Evolutionary conservation across 2,113 vertebrate genomes (phyloP).

Genomic region (Brachyistius frenatus): DNA sequence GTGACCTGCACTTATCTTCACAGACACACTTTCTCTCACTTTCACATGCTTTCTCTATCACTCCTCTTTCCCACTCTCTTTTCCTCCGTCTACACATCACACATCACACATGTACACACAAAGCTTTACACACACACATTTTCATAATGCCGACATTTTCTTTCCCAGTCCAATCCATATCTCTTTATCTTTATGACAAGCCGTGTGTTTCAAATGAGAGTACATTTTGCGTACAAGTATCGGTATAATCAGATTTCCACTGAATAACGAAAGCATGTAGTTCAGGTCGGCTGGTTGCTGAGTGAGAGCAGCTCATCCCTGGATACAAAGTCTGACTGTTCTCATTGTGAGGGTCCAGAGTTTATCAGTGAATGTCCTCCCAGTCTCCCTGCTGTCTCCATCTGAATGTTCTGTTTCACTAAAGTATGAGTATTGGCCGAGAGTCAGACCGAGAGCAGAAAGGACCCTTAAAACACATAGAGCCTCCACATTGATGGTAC

Average conservation of each 20-base stretch:
- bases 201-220: background rate
- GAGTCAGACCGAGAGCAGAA: constrained; percentile 51
- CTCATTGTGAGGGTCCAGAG: constrained; percentile 79
- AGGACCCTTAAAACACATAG: constrained; percentile 60
- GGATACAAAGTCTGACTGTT: constrained; percentile 75
- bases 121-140: constrained; percentile 16
- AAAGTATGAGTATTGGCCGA: constrained; percentile 70
- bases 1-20: constrained; percentile 65
- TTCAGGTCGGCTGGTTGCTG: constrained; percentile 24
- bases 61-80: constrained; percentile 16
- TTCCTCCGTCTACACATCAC: background rate
- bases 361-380: constrained; percentile 83
- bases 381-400: constrained; percentile 71
- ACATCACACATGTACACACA: constrained; percentile 14
- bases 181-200: background rate
- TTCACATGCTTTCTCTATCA: constrained; percentile 67
- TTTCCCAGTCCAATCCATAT: background rate
- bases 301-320: constrained; percentile 53
- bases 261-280: constrained; percentile 17
- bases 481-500: constrained; percentile 60
- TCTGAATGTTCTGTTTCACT: constrained; percentile 79
- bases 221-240: constrained; percentile 19
- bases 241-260: constrained; percentile 29
- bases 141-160: background rate
- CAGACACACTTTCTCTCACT: constrained; percentile 54